Evolutionary conservation across 2,888 invertebrate species (phyloP).

Genomic region (Lasioglossum oenotherae): DNA sequence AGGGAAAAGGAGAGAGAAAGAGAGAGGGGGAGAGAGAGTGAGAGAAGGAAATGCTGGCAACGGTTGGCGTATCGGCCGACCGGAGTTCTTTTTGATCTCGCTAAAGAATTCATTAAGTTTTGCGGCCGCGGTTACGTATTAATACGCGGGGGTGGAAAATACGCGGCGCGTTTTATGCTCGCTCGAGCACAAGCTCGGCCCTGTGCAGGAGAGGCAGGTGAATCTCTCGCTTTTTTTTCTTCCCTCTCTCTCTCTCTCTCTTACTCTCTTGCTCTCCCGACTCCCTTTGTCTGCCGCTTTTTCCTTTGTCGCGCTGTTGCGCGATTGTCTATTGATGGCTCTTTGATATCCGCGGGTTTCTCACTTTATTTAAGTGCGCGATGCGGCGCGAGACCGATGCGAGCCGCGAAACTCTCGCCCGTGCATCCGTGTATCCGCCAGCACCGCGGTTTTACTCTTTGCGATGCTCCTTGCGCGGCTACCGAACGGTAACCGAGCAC

Average conservation of each 20-base stretch:
- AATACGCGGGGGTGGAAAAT: slow-evolving; percentile 82
- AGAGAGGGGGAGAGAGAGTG: not conserved
- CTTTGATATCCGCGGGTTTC: slow-evolving; percentile 62
- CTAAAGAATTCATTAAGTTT: slow-evolving; percentile 84
- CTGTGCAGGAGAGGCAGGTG: slow-evolving; percentile 60
- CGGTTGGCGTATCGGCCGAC: slow-evolving; percentile 67
- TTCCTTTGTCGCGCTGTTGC: slow-evolving; percentile 59
- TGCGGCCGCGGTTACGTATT: slow-evolving; percentile 83
- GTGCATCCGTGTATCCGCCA: not conserved
- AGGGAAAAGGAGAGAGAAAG: not conserved
- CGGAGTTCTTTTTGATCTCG: slow-evolving; percentile 82
- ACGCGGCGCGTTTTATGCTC: slow-evolving; percentile 79
- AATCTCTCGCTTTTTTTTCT: slow-evolving; percentile 59
- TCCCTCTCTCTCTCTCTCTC: not conserved
- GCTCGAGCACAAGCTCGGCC: slow-evolving; percentile 65
- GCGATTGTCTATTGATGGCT: slow-evolving; percentile 68
- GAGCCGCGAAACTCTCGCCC: slow-evolving; percentile 4
- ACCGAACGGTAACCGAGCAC: not conserved
- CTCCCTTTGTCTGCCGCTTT: slow-evolving; percentile 60
- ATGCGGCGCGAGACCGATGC: slow-evolving; percentile 8
- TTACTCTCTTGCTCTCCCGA: slow-evolving; percentile 15
- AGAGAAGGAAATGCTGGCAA: slow-evolving; percentile 18
- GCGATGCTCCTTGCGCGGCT: not conserved
- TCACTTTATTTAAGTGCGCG: slow-evolving; percentile 42
- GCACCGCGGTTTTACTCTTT: not conserved